Evolutionary conservation across 2,113 vertebrate species (phyloP).

Genomic region (Psettodes erumei): DNA sequence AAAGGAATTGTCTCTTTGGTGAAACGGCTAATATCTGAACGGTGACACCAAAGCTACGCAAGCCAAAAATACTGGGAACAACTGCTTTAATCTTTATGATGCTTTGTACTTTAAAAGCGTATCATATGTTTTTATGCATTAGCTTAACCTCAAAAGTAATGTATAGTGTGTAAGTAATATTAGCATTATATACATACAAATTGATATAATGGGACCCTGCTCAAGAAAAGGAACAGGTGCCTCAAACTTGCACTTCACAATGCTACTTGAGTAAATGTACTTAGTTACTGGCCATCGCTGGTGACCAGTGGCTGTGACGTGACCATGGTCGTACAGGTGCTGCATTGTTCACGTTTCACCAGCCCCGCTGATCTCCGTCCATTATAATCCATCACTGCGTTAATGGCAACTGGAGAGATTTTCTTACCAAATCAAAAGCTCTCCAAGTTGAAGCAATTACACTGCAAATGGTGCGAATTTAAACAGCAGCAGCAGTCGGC

Average conservation of each 20-base stretch:
- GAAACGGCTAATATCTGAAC: not conserved
- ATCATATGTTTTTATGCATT: not conserved
- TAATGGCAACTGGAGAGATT: conserved; percentile 31
- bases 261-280: not conserved
- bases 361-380: conserved; percentile 11
- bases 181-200: too few species aligned
- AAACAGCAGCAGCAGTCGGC: conserved; percentile 35
- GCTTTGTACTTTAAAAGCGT: not conserved
- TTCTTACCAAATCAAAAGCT: conserved; percentile 49
- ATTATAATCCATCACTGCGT: conserved; percentile 31
- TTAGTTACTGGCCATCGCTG: not conserved
- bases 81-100: not conserved
- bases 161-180: too few species aligned
- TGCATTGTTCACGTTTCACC: not conserved
- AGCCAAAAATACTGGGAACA: not conserved
- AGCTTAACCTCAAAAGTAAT: too few species aligned
- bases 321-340: not conserved
- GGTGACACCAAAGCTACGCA: not conserved
- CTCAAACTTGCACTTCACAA: not conserved
- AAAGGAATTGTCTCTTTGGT: not conserved
- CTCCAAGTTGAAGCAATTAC: conserved; percentile 58
- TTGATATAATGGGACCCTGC: too few species aligned
- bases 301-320: not conserved
- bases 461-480: conserved; percentile 49
- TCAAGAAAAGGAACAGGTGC: not conserved